phyloP scores from a whole-genome alignment of 2,888 invertebrate genomes.

The Trichopoda pennipes region DNA sequence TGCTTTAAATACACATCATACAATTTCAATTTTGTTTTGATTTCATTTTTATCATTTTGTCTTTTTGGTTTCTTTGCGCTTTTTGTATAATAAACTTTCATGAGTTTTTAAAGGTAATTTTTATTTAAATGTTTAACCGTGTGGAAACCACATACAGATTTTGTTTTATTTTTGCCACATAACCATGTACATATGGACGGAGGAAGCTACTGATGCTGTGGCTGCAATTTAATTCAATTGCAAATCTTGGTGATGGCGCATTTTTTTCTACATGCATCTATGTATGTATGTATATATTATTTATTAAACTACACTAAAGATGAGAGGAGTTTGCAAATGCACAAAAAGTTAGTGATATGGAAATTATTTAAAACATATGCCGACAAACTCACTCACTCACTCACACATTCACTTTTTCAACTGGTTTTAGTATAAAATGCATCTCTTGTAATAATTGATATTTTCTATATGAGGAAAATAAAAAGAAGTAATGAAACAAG shows the following conservation, averaged over 20 bases:
- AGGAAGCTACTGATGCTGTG: conserved; percentile 15
- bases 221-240: conserved; percentile 55
- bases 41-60: conserved; percentile 7
- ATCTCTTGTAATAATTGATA: conserved; percentile 44
- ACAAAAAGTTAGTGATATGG: conserved; percentile 79
- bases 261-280: conserved; percentile 6
- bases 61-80: conserved; percentile 6
- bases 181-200: conserved; percentile 27
- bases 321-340: conserved; percentile 70
- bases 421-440: conserved; percentile 33
- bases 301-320: not conserved
- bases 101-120: conserved; percentile 73
- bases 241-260: conserved; percentile 35
- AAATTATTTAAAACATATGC: conserved; percentile 79
- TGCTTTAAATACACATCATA: conserved; percentile 73
- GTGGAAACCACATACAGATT: conserved; percentile 62
- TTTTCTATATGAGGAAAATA: not conserved
- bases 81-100: conserved; percentile 77
- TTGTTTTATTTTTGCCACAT: conserved; percentile 24
- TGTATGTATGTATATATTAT: too few species aligned
- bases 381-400: conserved; percentile 23
- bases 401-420: not conserved
- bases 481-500: not conserved
- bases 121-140: conserved; percentile 68
- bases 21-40: conserved; percentile 33